Conservation (phyloP, 2,113 vertebrate genomes). For the Cairina moschata region DNA sequence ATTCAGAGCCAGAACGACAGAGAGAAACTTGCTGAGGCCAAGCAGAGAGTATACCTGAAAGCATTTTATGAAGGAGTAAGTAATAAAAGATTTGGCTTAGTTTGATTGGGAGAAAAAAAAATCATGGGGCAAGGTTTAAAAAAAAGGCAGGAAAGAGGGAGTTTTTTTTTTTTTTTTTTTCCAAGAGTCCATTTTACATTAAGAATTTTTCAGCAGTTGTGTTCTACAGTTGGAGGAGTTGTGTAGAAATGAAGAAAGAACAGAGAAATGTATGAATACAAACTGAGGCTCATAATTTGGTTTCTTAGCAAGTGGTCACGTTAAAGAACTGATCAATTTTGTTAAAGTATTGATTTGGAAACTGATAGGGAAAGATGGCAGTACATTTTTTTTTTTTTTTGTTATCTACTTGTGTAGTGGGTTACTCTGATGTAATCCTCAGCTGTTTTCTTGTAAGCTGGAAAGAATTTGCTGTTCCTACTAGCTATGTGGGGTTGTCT, state of each 20-base stretch:
- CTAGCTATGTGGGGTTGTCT: not conserved
- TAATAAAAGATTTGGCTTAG: not conserved
- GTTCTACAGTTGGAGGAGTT: not conserved
- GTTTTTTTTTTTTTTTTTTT: not conserved
- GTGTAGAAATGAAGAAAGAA: not conserved
- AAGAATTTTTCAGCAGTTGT: not conserved
- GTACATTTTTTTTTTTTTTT: too few species aligned
- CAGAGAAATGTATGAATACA: not conserved
- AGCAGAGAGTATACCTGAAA: slow-evolving; percentile 93
- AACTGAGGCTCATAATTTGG: not conserved
- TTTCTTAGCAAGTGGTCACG: not conserved
- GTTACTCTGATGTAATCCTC: not conserved
- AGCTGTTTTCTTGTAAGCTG: not conserved
- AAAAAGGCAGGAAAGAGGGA: not conserved
- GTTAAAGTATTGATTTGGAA: not conserved
- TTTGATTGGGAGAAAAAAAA: not conserved
- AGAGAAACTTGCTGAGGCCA: slow-evolving; percentile 95
- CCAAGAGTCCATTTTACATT: not conserved
- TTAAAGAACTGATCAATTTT: not conserved
- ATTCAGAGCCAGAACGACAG: slow-evolving; percentile 98
- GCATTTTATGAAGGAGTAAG: slow-evolving; percentile 98
- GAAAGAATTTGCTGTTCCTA: not conserved
- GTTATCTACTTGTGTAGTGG: not conserved
- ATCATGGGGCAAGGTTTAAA: not conserved
- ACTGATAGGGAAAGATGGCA: not conserved